phyloP scores from a whole-genome alignment of 2,888 invertebrate species.

The Drosophila demipolita region DNA sequence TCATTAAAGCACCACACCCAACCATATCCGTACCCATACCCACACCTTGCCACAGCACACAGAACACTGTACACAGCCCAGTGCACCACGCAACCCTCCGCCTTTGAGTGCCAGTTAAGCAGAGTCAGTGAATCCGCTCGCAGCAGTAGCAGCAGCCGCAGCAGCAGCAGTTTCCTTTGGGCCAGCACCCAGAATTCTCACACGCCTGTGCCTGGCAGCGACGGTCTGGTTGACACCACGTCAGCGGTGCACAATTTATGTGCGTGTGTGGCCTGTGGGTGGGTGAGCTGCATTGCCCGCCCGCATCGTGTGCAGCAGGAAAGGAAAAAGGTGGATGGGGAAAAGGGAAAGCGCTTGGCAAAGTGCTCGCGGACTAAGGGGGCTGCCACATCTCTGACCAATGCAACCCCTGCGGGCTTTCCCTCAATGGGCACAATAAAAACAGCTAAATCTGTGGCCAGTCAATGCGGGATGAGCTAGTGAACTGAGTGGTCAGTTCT shows the following conservation, averaged over 20 bases:
- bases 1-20: constrained; percentile 38
- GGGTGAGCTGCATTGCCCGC: constrained; percentile 20
- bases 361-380: constrained; percentile 51
- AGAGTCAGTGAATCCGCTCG: constrained; percentile 34
- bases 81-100: constrained; percentile 1
- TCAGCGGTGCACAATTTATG: constrained; percentile 63
- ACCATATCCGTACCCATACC: not conserved
- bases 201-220: constrained; percentile 25
- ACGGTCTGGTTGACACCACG: constrained; percentile 60
- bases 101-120: constrained; percentile 22
- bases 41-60: not conserved
- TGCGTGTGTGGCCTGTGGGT: constrained; percentile 35
- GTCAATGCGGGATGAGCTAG: constrained; percentile 61
- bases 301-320: constrained; percentile 22
- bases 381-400: not conserved
- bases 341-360: constrained; percentile 43
- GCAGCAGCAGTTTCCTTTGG: constrained; percentile 30
- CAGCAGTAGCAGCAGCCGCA: constrained; percentile 9
- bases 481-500: constrained; percentile 45
- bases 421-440: constrained; percentile 39
- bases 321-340: not conserved
- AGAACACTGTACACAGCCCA: too few relatives aligned
- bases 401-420: not conserved
- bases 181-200: constrained; percentile 19
- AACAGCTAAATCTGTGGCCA: constrained; percentile 69